phyloP scores from a whole-genome alignment of 2,888 invertebrate genomes.

The Diarsia brunnea region DNA sequence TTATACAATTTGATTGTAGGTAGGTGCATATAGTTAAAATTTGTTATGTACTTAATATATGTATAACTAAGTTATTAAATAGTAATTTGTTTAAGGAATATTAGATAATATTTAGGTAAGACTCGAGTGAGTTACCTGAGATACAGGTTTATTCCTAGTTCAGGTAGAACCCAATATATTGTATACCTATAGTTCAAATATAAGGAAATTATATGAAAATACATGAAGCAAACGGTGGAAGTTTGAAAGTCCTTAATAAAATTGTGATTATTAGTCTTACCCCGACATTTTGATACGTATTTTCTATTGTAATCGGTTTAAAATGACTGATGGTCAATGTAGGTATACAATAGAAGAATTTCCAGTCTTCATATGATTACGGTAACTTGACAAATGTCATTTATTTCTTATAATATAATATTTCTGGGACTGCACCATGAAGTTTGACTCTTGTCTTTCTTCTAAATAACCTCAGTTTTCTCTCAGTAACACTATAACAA shows the following conservation, averaged over 20 bases:
- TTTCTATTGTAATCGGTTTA: slow-evolving; percentile 16
- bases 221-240: slow-evolving; percentile 2
- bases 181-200: background rate
- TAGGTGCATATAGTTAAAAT: background rate
- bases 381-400: slow-evolving; percentile 14
- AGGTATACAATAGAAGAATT: slow-evolving; percentile 32
- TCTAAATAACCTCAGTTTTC: slow-evolving; percentile 37
- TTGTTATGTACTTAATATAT: too few relatives aligned
- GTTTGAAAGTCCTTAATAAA: background rate
- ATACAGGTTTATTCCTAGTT: too few relatives aligned
- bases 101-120: too few relatives aligned
- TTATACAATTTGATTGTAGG: slow-evolving; percentile 1
- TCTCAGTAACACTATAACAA: slow-evolving; percentile 52
- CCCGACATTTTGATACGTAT: slow-evolving; percentile 78
- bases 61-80: too few relatives aligned
- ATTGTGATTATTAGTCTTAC: slow-evolving; percentile 70
- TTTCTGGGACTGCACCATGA: slow-evolving; percentile 4
- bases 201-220: slow-evolving; percentile 15
- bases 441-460: slow-evolving; percentile 13
- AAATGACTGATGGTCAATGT: slow-evolving; percentile 26
- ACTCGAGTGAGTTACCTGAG: too few relatives aligned
- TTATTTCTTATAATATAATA: background rate
- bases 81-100: too few relatives aligned
- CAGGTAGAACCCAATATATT: too few relatives aligned
- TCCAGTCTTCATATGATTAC: slow-evolving; percentile 7